Evolutionary conservation across 2,888 invertebrate genomes (phyloP), one percentile per base, ranked within the genome.

Genomic region (Pyrrhia umbra): DNA sequence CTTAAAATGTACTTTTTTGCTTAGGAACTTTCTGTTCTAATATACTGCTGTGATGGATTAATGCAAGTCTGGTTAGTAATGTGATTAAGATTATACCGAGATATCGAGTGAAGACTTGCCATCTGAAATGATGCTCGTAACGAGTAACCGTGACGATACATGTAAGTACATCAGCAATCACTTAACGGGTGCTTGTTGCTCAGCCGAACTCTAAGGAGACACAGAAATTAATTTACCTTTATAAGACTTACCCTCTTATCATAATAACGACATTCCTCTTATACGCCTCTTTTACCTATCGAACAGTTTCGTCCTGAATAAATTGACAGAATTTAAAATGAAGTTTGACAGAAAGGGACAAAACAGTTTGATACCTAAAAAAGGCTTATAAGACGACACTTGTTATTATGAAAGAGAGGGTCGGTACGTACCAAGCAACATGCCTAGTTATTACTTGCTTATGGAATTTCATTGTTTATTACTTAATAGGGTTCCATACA

Each of bases 21-120:
- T 88, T 93, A 94, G 94, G 94, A 94, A 94, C 94, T 94, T 89
- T 92, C 80, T 89, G 91, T 90, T 92, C 92, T 89, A 88, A 85
- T 76, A 88, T 91, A 92, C 87, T 88, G 88, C 67, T 70, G 68
- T 62, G 51, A 65, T 69, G 55, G 51, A 54, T 50, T 27, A 61
- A 18, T 52, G 27, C 58, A 25, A 58, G 20, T 37, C 15, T 13
- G 49, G 9, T 64, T 49, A 23, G 39, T 42, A 9, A 55, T 30
- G 21, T 15, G 1, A 27, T 25, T 50, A 23, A 23, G 34, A n/a
- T 34, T 13, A 9, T 27, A 39, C 9, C 5, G 2, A 15, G 21
- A 27, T 21, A 51, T 20, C n/a, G 15, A 43, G n/a, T 18, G 21
- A 23, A 45, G 40, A 15, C 34, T 55, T 27, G 16, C 20, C 25